Conservation (phyloP, 1,140 invertebrate species). For the Drosophila albomicans region DNA sequence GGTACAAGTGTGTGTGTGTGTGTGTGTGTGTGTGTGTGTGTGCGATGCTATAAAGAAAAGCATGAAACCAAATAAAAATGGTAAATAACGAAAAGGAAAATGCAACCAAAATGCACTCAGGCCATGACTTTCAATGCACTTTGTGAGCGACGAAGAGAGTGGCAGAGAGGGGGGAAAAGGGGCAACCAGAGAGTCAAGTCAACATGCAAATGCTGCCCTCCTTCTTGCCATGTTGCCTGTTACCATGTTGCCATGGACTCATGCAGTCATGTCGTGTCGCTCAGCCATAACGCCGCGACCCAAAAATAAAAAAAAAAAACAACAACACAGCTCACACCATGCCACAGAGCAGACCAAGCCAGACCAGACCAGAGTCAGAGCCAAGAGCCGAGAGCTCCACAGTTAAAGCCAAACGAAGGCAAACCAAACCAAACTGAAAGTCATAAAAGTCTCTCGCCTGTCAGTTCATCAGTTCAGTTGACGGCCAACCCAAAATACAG, state of each 20-base stretch:
- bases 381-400: not conserved
- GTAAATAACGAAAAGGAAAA: conserved; percentile 5
- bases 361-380: not conserved
- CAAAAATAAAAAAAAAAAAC: not conserved
- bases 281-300: conserved; percentile 53
- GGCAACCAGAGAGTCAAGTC: conserved; percentile 32
- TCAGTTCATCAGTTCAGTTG: conserved; percentile 47
- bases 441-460: conserved; percentile 77
- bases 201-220: conserved; percentile 70
- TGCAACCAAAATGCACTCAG: conserved; percentile 44
- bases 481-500: conserved; percentile 23
- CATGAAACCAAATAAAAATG: conserved; percentile 27
- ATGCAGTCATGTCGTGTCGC: conserved; percentile 53
- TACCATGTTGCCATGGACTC: conserved; percentile 1
- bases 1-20: not conserved
- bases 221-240: conserved; percentile 16
- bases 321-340: conserved; percentile 36
- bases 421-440: conserved; percentile 19
- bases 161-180: not conserved
- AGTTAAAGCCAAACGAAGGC: not conserved
- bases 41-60: conserved; percentile 28
- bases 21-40: not conserved
- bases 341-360: conserved; percentile 2
- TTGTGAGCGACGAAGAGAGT: conserved; percentile 24
- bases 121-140: conserved; percentile 69